A percentile compares a stretch with the other conserved stretches of the same genome.
Conservation (phyloP, 2,113 vertebrate species). For the Oncorhynchus nerka region DNA sequence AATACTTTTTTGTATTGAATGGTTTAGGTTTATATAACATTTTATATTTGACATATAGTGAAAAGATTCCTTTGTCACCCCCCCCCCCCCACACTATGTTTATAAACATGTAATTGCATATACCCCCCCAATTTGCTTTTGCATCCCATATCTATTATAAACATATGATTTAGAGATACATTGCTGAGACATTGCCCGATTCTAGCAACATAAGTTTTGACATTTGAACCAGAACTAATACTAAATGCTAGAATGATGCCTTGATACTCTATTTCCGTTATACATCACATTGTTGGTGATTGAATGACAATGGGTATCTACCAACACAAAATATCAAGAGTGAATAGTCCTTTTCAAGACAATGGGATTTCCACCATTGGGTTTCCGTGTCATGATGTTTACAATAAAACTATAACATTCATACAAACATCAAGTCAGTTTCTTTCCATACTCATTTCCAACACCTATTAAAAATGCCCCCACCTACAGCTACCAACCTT, state of each 20-base stretch:
- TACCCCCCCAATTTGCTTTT: conserved; percentile 70
- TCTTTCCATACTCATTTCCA: conserved; percentile 81
- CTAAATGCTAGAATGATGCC: conserved; percentile 57
- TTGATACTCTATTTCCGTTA: conserved; percentile 56
- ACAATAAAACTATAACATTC: conserved; percentile 86
- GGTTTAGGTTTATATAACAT: conserved; percentile 84
- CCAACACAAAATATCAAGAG: conserved; percentile 54
- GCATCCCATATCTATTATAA: conserved; percentile 70
- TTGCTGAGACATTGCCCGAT: conserved; percentile 73
- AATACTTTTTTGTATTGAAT: conserved; percentile 78
- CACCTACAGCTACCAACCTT: conserved; percentile 82
- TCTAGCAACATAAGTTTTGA: conserved; percentile 59
- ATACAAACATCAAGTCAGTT: conserved; percentile 87
- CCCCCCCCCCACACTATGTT: conserved; percentile 72
- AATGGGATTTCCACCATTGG: conserved; percentile 88
- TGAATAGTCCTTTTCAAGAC: conserved; percentile 57
- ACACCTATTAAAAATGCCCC: conserved; percentile 86
- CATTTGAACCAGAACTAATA: conserved; percentile 64
- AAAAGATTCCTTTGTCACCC: conserved; percentile 71
- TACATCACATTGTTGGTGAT: conserved; percentile 57
- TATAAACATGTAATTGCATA: conserved; percentile 84
- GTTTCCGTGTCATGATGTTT: conserved; percentile 97
- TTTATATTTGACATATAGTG: conserved; percentile 82
- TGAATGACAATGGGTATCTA: conserved; percentile 63
- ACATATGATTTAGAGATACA: conserved; percentile 69